Evolutionary conservation across 2,797 vertebrate species (phyloP).

Genomic region (Bryconaethiops microstoma): DNA sequence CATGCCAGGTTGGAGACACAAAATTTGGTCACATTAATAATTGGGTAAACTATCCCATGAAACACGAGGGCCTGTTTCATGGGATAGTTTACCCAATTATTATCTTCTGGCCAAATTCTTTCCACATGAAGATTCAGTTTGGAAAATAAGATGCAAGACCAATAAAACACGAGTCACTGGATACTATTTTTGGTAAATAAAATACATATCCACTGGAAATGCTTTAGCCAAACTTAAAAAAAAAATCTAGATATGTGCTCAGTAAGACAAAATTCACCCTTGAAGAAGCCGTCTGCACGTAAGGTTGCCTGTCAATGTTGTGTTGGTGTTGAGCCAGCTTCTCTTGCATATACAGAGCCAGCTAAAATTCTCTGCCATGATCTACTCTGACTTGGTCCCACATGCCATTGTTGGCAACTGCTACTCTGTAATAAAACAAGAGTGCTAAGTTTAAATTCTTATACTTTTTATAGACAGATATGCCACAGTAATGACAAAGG

Average conservation of each 20-base stretch:
- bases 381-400: slow-evolving; percentile 17
- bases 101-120: slow-evolving; percentile 41
- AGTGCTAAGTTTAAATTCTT: too few species aligned
- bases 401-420: slow-evolving; percentile 2
- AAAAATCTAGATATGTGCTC: neutral
- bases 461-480: neutral
- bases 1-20: slow-evolving; percentile 43
- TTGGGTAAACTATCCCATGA: too few species aligned
- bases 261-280: too few species aligned
- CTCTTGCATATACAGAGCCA: slow-evolving; percentile 21
- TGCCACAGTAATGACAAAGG: neutral
- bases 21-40: slow-evolving; percentile 29
- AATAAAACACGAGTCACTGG: neutral
- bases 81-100: slow-evolving; percentile 43
- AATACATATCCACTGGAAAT: slow-evolving; percentile 2
- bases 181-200: neutral
- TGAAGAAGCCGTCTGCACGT: slow-evolving; percentile 16
- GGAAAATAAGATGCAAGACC: too few species aligned
- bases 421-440: neutral
- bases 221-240: slow-evolving; percentile 5
- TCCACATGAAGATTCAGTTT: slow-evolving; percentile 39
- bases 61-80: slow-evolving; percentile 39
- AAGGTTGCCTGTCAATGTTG: neutral
- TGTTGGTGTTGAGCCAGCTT: slow-evolving; percentile 3
- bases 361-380: slow-evolving; percentile 21